These are phyloP conservation scores for Athene cunicularia DNA, from an alignment of 2,113 vertebrate genomes.

Conservation along the genomic window DNA sequence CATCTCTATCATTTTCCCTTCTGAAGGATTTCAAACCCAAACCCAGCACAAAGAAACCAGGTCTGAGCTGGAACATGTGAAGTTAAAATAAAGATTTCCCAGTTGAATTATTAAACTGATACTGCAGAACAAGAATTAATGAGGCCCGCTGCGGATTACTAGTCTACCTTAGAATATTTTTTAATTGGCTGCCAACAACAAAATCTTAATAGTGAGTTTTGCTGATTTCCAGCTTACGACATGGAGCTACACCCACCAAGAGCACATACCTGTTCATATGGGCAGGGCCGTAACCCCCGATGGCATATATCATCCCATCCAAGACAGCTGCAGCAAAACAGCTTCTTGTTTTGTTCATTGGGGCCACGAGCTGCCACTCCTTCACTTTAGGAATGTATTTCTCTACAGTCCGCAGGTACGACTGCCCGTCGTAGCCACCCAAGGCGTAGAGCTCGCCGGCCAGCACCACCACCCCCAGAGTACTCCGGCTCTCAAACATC, in stretches of 20 bases:
- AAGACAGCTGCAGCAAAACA: slow-evolving; percentile 93
- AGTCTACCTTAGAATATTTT: neutral
- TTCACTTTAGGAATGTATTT: slow-evolving; percentile 93
- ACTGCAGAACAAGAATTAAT: neutral
- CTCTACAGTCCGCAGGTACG: slow-evolving; percentile 94
- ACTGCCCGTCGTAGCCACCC: slow-evolving; percentile 95
- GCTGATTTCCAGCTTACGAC: neutral
- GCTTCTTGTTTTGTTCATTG: slow-evolving; percentile 94
- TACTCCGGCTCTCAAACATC: slow-evolving; percentile 94
- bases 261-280: slow-evolving; percentile 94
- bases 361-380: slow-evolving; percentile 93
- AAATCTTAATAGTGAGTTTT: neutral
- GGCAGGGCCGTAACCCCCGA: slow-evolving; percentile 94
- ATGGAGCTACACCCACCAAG: rapidly evolving
- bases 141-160: neutral
- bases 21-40: neutral
- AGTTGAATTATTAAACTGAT: neutral
- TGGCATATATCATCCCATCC: slow-evolving; percentile 96
- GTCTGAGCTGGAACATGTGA: neutral
- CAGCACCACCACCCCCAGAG: slow-evolving; percentile 90
- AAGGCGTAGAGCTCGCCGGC: slow-evolving; percentile 94
- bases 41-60: neutral
- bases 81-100: neutral
- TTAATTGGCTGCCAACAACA: neutral
- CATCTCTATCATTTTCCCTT: neutral